These are phyloP conservation scores for Erebia palarica DNA, from an alignment of 2,888 invertebrate species.

Conservation along the genomic window DNA sequence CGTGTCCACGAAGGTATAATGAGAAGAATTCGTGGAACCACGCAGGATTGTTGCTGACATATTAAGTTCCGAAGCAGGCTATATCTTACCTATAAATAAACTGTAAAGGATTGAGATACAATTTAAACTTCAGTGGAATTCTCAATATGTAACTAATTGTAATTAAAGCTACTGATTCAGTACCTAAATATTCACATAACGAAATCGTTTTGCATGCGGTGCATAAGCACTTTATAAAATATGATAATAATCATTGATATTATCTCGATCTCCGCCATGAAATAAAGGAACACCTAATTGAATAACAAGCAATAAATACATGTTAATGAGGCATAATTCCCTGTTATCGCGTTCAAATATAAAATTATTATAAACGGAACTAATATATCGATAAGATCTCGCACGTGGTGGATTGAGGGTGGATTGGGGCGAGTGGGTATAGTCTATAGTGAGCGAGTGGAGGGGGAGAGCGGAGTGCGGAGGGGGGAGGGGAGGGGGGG, in stretches of 20 bases:
- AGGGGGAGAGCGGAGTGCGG: neutral
- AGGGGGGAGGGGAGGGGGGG: neutral
- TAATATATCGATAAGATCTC: constrained; percentile 6
- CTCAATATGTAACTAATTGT: too few relatives aligned
- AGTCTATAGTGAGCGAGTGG: neutral
- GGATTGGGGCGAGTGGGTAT: neutral
- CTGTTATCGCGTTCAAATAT: neutral
- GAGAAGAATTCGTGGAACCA: too few relatives aligned
- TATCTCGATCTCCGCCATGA: neutral
- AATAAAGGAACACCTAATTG: neutral
- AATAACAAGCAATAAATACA: neutral
- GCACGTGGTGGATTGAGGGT: neutral
- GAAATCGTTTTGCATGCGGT: neutral
- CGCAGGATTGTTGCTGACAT: too few relatives aligned
- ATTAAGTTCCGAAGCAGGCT: too few relatives aligned
- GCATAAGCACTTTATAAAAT: neutral
- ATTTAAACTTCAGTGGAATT: neutral
- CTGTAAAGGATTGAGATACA: too few relatives aligned
- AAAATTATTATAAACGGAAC: constrained; percentile 5
- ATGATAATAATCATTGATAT: neutral
- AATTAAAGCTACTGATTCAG: too few relatives aligned
- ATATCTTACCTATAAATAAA: too few relatives aligned
- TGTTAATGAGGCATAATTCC: constrained; percentile 4
- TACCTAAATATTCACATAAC: neutral
- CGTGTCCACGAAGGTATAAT: too few relatives aligned